Percentiles rank a stretch among this genome's conserved stretches.
Evolutionary conservation across 2,888 invertebrate species (phyloP).

Genomic region (Icerya purchasi): DNA sequence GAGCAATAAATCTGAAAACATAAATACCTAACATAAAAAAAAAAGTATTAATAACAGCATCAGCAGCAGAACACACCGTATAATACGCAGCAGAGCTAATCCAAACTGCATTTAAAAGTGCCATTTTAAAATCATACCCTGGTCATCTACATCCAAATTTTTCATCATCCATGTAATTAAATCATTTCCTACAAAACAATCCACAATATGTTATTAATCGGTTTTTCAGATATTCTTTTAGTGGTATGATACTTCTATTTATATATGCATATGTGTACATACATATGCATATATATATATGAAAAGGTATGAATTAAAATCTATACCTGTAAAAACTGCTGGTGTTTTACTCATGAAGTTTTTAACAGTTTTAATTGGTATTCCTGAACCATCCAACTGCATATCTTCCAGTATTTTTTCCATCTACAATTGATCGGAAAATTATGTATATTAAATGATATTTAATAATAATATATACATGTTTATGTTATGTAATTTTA

Average conservation of each 20-base stretch:
- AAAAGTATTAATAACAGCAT: too few species aligned
- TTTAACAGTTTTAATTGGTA: slow-evolving; percentile 92
- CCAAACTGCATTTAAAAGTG: background rate
- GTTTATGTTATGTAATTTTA: background rate
- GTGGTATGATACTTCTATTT: too few species aligned
- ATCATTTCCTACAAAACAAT: slow-evolving; percentile 54
- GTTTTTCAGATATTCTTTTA: too few species aligned
- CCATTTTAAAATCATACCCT: slow-evolving; percentile 27
- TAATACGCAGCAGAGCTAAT: background rate
- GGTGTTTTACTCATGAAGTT: slow-evolving; percentile 98
- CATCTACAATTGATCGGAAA: slow-evolving; percentile 46
- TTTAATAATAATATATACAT: background rate
- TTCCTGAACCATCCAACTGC: slow-evolving; percentile 83
- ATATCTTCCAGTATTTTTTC: slow-evolving; percentile 83
- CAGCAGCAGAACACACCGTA: background rate
- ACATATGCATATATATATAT: background rate
- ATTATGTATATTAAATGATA: background rate
- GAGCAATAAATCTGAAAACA: too few species aligned
- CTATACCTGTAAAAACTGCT: slow-evolving; percentile 59
- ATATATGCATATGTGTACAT: background rate
- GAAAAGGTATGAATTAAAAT: too few species aligned
- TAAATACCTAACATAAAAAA: too few species aligned
- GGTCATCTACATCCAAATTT: slow-evolving; percentile 77
- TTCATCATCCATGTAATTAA: slow-evolving; percentile 84
- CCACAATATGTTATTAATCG: background rate